phyloP scores from a whole-genome alignment of 1,140 invertebrate species.

The Diorhabda sublineata region DNA sequence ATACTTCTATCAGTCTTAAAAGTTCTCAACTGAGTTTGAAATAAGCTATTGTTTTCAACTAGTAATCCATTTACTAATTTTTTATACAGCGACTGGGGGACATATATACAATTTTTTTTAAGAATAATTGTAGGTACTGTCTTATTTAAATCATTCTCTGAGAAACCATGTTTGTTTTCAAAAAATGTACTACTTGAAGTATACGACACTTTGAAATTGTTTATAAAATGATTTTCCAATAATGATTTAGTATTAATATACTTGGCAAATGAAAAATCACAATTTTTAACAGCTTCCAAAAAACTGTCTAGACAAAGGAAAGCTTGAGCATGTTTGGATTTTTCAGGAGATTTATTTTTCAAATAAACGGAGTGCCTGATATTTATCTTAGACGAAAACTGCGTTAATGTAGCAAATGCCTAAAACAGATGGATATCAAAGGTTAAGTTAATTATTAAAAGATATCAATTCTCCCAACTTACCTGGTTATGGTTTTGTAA shows the following conservation, averaged over 20 bases:
- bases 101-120: conserved; percentile 27
- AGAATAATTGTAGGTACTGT: conserved; percentile 37
- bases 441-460: too few relatives aligned
- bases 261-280: conserved; percentile 40
- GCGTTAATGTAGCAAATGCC: conserved; percentile 27
- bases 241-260: conserved; percentile 36
- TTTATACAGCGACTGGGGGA: conserved; percentile 36
- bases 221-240: conserved; percentile 36
- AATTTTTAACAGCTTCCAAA: conserved; percentile 41
- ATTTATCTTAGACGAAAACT: conserved; percentile 42
- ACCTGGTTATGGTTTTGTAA: conserved; percentile 48
- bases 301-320: conserved; percentile 44
- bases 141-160: conserved; percentile 30
- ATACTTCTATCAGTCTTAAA: conserved; percentile 74
- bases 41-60: conserved; percentile 46
- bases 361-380: conserved; percentile 42
- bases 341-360: conserved; percentile 37
- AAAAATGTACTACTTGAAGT: conserved; percentile 42
- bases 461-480: conserved; percentile 8
- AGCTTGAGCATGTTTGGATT: conserved; percentile 26
- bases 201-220: conserved; percentile 42
- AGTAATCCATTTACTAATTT: conserved; percentile 32
- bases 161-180: conserved; percentile 46
- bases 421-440: conserved; percentile 1
- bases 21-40: conserved; percentile 55